A percentile compares a stretch with the other conserved stretches of the same genome.
These are phyloP conservation scores for Zoanthus gigantus DNA, from an alignment of 92 coral and sea anemone genomes.

Conservation along the genomic window DNA sequence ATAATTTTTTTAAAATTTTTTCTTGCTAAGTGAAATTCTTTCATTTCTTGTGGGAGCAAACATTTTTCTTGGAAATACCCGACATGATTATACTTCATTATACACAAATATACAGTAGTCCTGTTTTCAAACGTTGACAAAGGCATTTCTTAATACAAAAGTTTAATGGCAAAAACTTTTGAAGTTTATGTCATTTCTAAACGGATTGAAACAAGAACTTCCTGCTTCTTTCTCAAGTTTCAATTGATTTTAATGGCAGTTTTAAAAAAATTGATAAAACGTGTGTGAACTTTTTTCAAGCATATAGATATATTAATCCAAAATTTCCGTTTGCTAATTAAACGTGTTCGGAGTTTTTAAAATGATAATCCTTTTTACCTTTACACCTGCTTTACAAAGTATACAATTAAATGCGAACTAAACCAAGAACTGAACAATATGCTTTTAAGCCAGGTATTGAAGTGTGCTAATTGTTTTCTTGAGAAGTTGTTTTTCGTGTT, in stretches of 20 bases:
- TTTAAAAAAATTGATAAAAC: slow-evolving; percentile 1
- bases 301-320: slow-evolving; percentile 7
- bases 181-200: background rate
- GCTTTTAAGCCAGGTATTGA: background rate
- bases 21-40: too few relatives aligned
- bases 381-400: background rate
- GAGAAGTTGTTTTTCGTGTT: background rate
- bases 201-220: background rate
- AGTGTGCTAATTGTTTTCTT: slow-evolving; percentile 13
- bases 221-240: slow-evolving; percentile 16
- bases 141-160: background rate
- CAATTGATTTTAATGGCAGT: slow-evolving; percentile 13
- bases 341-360: background rate
- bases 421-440: background rate
- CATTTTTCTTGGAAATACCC: too few relatives aligned
- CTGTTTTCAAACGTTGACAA: too few relatives aligned
- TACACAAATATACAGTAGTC: too few relatives aligned
- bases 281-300: background rate
- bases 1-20: too few relatives aligned
- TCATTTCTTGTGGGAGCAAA: too few relatives aligned
- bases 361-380: background rate
- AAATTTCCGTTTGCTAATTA: slow-evolving; percentile 32
- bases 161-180: background rate
- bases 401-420: background rate
- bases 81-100: too few relatives aligned